Base-by-base conservation (phyloP, 2,113 vertebrate genomes). In the Sceloporus undulatus region DNA sequence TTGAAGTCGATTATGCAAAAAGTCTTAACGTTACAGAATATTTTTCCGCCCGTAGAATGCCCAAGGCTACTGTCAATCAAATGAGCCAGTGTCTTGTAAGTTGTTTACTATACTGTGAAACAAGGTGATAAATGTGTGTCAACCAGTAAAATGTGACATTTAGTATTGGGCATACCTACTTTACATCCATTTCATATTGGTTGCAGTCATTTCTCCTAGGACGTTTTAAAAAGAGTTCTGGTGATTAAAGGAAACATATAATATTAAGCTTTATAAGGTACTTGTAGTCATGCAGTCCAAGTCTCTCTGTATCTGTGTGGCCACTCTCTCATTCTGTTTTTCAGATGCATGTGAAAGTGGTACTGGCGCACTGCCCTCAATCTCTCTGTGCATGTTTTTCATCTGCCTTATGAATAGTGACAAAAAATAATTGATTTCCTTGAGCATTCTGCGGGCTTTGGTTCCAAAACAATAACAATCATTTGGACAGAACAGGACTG, bases 71-170 rank as follows among this genome's bases (percentile, higher is more conserved):
- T 95, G 96, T 96, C 97, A 96, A 93, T 97, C 95, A 97, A 95
- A 95, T 96, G 95, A 97, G 86, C 87, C 54, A 19, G 42, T 94
- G 91, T 95, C 93, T 95, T 96, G 94, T 54, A 83, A 96, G 92
- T 96, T 97, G 95, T 97, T 97, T 96, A 96, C 94, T 92, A 91
- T 96, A 94, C 82, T 93, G 91, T 95, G 94, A 96, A 97, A 97
- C 96, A 90, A 96, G 96, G 95, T 96, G 95, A 97, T 95, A 96
- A 96, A 95, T 96, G 93, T 59, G 4, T 96, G 94, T 93, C 96
- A 96, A 85, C 82, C 75, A 91, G 89, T 94, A 95, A 95, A 95
- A 94, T 79, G 83, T 94, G 92, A 94, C 93, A 93, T 95, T 95
- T 95, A 81, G 42, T 83, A 93, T 88, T 93, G 89, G 62, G 88